Conservation (phyloP, 2,797 vertebrate species). For the Onychomys arenicola region DNA sequence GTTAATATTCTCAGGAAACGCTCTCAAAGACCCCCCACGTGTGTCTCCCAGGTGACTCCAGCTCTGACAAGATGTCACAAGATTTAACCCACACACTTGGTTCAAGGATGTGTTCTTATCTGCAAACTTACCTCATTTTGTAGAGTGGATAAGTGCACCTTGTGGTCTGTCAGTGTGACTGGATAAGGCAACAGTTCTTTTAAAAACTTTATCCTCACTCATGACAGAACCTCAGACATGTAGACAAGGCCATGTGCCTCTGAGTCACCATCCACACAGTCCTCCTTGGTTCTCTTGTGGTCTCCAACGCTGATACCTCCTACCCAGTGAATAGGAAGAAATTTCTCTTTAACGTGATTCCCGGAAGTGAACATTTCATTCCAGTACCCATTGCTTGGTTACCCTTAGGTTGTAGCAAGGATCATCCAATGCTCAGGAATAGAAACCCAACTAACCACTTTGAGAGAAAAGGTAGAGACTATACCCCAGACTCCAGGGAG, state of each 20-base stretch:
- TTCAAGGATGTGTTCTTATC: not conserved
- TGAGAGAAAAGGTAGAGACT: not conserved
- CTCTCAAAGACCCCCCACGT: not conserved
- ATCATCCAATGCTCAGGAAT: not conserved
- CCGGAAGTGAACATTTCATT: not conserved
- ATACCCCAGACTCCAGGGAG: not conserved
- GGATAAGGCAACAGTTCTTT: not conserved
- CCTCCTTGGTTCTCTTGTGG: not conserved
- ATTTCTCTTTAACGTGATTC: not conserved
- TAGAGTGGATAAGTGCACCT: not conserved
- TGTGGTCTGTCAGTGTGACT: not conserved
- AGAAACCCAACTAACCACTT: not conserved
- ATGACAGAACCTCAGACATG: not conserved
- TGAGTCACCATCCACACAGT: not conserved
- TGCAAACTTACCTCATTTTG: not conserved
- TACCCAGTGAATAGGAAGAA: fast-evolving
- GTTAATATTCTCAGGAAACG: not conserved
- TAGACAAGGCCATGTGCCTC: not conserved
- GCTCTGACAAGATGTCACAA: not conserved
- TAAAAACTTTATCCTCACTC: no score
- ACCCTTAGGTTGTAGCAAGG: not conserved
- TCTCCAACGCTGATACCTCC: not conserved
- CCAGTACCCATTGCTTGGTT: not conserved
- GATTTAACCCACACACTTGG: not conserved
- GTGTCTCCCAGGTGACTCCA: not conserved